These are phyloP conservation scores for Endotricha flammealis DNA, from an alignment of 2,888 invertebrate species.

Conservation along the genomic window DNA sequence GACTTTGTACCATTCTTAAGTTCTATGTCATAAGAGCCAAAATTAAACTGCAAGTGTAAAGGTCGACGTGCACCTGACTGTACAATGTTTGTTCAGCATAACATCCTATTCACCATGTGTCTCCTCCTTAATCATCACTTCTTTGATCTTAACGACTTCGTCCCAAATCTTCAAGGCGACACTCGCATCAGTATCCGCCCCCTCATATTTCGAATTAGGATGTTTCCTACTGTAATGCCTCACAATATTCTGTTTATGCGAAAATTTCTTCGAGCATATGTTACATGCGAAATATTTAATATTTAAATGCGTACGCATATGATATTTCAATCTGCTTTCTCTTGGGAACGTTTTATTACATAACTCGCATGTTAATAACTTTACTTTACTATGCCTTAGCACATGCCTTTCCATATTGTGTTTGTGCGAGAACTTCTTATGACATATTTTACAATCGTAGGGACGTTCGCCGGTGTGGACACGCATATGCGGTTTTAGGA, in stretches of 20 bases:
- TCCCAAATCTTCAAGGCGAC: slow-evolving; percentile 48
- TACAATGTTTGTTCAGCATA: too few species aligned
- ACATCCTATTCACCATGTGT: background rate
- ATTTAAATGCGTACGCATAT: slow-evolving; percentile 49
- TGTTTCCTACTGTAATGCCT: slow-evolving; percentile 55
- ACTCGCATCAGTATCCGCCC: slow-evolving; percentile 47
- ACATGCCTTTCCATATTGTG: slow-evolving; percentile 54
- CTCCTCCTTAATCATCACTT: background rate
- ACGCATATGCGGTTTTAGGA: slow-evolving; percentile 38
- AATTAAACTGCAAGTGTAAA: too few species aligned
- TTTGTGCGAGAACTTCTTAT: slow-evolving; percentile 47
- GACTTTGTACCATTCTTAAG: too few species aligned
- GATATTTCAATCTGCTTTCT: slow-evolving; percentile 52
- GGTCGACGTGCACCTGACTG: too few species aligned
- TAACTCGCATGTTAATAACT: slow-evolving; percentile 46
- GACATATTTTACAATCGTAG: slow-evolving; percentile 37
- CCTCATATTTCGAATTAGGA: slow-evolving; percentile 38
- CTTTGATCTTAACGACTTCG: slow-evolving; percentile 28
- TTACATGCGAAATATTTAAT: slow-evolving; percentile 48
- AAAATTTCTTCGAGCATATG: slow-evolving; percentile 47
- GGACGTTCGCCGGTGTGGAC: slow-evolving; percentile 45
- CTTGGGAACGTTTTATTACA: slow-evolving; percentile 52
- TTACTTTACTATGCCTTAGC: slow-evolving; percentile 39
- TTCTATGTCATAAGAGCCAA: too few species aligned
- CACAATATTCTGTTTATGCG: slow-evolving; percentile 52